Evolutionary conservation across 1,140 invertebrate genomes (phyloP), one percentile per base, ranked within the genome.

Genomic region (Halesus radiatus): DNA sequence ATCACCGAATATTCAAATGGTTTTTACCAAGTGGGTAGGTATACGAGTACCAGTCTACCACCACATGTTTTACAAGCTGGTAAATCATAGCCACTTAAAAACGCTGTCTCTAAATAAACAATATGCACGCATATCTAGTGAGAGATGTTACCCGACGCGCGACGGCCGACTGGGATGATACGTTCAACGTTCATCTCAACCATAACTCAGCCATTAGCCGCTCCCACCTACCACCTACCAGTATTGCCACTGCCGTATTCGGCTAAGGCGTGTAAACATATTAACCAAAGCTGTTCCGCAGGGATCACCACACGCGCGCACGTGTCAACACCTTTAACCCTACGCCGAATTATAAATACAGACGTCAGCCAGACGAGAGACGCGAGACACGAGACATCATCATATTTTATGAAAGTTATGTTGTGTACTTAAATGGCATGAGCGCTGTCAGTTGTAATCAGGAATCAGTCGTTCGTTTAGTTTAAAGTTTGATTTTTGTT

Each of bases 321-420:
- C 68, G 50, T 72, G 68, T 72, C 68, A 52, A 16, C 68, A 72
- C 68, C 68, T 72, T 53, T 72, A 72, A 72, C 68, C 68, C 68
- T 72, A 53, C 64, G 50, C 22, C 68, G 50, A 72, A 72, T 72
- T 72, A 72, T 72, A 72, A 72, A 72, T 72, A 72, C 68, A 72
- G 68, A 72, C 50, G 68, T 72, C 45, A 72, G 22, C 45, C 37
- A 20, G 37, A 7, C 32, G 7, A 3, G 32, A 32, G 32, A 32
- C 32, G 7, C 5, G 32, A 32, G 32, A 45, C 26, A 29, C 26
- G 26, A 70, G 60, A 29, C 62, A 53, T n/a, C 45, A 72, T 72
- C 50, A 72, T 72, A 72, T 72, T 72, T 72, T 72, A 72, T 52
- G 68, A 50, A 20, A 18, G 68, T 26, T 66, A 22, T 66, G 16